Base-by-base conservation (phyloP, 2,888 invertebrate species). In the Acrobasis consociella region DNA sequence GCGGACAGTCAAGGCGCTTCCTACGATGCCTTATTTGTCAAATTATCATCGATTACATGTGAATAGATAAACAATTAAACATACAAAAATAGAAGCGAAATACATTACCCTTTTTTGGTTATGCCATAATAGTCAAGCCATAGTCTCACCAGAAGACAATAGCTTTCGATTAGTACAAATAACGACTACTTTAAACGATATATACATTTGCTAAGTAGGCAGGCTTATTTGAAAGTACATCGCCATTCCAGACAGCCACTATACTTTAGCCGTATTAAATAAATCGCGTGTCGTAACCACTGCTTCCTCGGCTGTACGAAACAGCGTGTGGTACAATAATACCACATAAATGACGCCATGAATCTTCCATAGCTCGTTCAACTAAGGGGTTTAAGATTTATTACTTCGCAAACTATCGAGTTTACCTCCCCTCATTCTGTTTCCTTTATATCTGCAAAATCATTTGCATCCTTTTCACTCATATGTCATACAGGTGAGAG, bases 381-480 rank as follows among this genome's bases (percentile, higher is more conserved):
- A 65, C 67, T 71, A 72, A 80, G 78, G 82, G 79, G 72, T 73
- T 73, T 63, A 72, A 82, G 83, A 88, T 87, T 86, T 88, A 86
- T 87, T 75, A 73, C 84, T 68, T 71, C 65, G 71, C 73, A 74
- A 76, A 72, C 64, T 76, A 50, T 68, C 70, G 63, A 67, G 46
- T 69, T 61, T 69, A 71, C 42, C 31, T 46, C 42, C 64, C 62
- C 64, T 56, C 58, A 42, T 53, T 55, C 37, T 49, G 62, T 46
- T 62, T 56, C 67, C 60, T 46, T 46, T n/a, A 11, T 46, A n/a
- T 46, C 46, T 46, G 46, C 46, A 60, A 64, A 56, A 58, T 31
- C 65, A 55, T 59, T 62, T 56, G 55, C 37, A 60, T 71, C 68
- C 67, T 71, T 58, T 56, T 75, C 71, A 63, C 46, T 62, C 62